A percentile compares a stretch with the other conserved stretches of the same genome.
phyloP scores from a whole-genome alignment of 2,797 vertebrate genomes.

The Muraenolepis orangiensis region DNA sequence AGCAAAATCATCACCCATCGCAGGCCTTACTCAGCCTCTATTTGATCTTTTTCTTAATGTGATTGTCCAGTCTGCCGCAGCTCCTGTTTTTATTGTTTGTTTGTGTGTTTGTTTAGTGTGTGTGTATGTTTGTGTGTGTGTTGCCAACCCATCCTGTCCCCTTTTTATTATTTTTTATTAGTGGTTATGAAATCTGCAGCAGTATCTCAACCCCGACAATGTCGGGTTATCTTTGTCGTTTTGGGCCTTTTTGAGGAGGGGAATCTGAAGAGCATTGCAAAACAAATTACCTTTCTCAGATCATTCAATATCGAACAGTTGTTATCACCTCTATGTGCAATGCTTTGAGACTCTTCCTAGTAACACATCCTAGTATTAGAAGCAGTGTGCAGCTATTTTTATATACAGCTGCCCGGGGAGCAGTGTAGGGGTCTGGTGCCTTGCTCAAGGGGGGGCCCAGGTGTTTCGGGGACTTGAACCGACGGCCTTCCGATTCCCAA shows the following conservation, averaged over 20 bases:
- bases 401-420: no score
- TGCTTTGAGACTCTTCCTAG: no score
- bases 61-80: constrained; percentile 3
- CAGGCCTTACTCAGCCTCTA: background rate
- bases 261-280: background rate
- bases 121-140: constrained; percentile 1
- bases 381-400: no score
- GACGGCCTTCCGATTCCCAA: no score
- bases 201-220: background rate
- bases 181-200: background rate
- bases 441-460: no score
- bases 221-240: background rate
- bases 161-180: background rate
- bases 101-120: constrained; percentile 4
- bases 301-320: background rate
- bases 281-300: background rate
- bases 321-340: no score
- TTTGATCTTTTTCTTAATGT: background rate
- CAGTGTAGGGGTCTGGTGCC: no score
- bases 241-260: background rate
- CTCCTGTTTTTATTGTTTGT: constrained; percentile 10
- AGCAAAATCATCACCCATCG: constrained; percentile 14
- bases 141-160: background rate
- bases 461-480: no score
- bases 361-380: no score